Conservation (phyloP, 2,797 vertebrate species). For the Pampus argenteus region DNA sequence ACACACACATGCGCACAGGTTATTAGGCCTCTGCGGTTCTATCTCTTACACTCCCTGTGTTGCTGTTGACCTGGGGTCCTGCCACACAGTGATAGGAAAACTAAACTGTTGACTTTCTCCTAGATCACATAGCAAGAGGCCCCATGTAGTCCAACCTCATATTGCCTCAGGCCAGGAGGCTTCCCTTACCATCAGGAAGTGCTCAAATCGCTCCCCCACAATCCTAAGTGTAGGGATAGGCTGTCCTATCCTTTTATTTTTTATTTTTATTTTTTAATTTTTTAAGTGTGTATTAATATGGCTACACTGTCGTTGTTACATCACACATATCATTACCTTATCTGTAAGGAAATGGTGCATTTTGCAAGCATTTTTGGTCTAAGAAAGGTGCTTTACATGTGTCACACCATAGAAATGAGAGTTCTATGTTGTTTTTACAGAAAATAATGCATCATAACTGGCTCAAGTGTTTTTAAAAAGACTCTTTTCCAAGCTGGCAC, state of each 20-base stretch:
- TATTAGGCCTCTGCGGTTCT: slow-evolving; percentile 64
- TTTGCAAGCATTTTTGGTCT: neutral
- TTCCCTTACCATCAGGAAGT: slow-evolving; percentile 60
- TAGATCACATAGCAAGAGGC: slow-evolving; percentile 76
- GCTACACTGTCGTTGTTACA: neutral
- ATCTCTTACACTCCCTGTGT: slow-evolving; percentile 68
- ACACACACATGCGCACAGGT: slow-evolving; percentile 50
- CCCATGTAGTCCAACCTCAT: slow-evolving; percentile 69
- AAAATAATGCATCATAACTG: no score
- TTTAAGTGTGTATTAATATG: neutral
- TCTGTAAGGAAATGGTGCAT: neutral
- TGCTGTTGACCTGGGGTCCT: slow-evolving; percentile 78
- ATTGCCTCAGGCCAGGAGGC: slow-evolving; percentile 64
- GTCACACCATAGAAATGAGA: neutral
- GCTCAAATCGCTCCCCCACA: slow-evolving; percentile 40
- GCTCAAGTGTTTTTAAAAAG: neutral
- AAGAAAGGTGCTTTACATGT: neutral
- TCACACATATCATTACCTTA: neutral
- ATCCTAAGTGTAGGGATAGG: slow-evolving; percentile 6
- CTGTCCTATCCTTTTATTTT: slow-evolving; percentile 4
- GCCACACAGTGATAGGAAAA: slow-evolving; percentile 75
- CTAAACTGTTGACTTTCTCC: slow-evolving; percentile 83
- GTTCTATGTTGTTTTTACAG: no score
- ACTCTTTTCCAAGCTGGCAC: no score
- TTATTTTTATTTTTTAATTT: slow-evolving; percentile 5